These are phyloP conservation scores for Callocephalon fimbriatum DNA, from an alignment of 2,113 vertebrate genomes.

Conservation along the genomic window DNA sequence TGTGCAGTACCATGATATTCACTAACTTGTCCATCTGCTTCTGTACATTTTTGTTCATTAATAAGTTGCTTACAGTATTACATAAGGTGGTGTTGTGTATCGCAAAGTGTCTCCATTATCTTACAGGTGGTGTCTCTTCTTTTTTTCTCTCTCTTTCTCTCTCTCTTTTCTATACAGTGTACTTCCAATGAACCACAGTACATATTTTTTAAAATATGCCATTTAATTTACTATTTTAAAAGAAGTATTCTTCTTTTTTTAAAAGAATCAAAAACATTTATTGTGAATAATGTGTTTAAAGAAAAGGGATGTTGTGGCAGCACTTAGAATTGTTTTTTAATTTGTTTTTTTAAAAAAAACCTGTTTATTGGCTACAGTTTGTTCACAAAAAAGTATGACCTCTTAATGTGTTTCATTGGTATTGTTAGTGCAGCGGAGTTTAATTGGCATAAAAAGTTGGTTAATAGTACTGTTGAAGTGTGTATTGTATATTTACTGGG, in stretches of 20 bases:
- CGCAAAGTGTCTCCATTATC: slow-evolving; percentile 69
- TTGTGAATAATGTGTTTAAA: slow-evolving; percentile 80
- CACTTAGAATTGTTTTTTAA: slow-evolving; percentile 78
- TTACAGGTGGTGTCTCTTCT: slow-evolving; percentile 68
- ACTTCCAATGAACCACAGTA: slow-evolving; percentile 76
- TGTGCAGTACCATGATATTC: slow-evolving; percentile 75
- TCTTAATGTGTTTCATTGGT: slow-evolving; percentile 82
- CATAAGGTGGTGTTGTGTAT: slow-evolving; percentile 67
- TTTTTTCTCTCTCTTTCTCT: slow-evolving; percentile 55
- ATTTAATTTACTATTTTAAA: slow-evolving; percentile 72
- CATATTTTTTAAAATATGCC: slow-evolving; percentile 72
- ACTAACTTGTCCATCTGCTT: slow-evolving; percentile 75
- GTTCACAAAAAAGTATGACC: slow-evolving; percentile 75
- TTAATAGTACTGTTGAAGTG: slow-evolving; percentile 82
- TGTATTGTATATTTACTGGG: slow-evolving; percentile 86
- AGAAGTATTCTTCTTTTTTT: slow-evolving; percentile 54
- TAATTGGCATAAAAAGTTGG: slow-evolving; percentile 78
- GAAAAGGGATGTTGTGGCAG: slow-evolving; percentile 77
- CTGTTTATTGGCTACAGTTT: slow-evolving; percentile 76
- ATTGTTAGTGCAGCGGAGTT: slow-evolving; percentile 81
- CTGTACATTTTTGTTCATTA: slow-evolving; percentile 73
- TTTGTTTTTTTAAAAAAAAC: slow-evolving; percentile 70
- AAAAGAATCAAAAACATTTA: slow-evolving; percentile 70
- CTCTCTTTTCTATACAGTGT: slow-evolving; percentile 71
- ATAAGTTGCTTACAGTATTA: slow-evolving; percentile 72